Evolutionary conservation across 1,140 invertebrate genomes (phyloP).

Genomic region (Carposina sasakii): DNA sequence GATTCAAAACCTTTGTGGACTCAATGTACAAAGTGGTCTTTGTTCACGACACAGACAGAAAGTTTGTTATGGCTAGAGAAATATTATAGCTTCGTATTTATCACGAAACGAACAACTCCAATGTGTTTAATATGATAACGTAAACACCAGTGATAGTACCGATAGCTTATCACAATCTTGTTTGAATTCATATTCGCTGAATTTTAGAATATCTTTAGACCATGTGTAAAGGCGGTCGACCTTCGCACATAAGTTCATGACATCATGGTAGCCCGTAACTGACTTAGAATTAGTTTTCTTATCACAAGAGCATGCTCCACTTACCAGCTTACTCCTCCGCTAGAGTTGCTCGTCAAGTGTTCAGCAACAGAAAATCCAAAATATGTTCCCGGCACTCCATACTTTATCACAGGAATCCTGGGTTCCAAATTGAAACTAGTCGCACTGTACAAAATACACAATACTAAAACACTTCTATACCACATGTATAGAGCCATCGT

Average conservation of each 20-base stretch:
- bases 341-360: slow-evolving; percentile 76
- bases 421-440: slow-evolving; percentile 87
- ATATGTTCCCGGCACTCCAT: slow-evolving; percentile 80
- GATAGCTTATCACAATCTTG: too few species aligned
- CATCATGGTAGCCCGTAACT: slow-evolving; percentile 49
- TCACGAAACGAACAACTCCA: slow-evolving; percentile 40
- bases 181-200: too few species aligned
- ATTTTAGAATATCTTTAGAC: too few species aligned
- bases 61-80: too few species aligned
- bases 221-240: slow-evolving; percentile 44
- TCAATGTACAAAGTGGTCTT: too few species aligned
- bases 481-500: slow-evolving; percentile 48
- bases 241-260: slow-evolving; percentile 67
- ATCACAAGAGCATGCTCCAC: slow-evolving; percentile 34
- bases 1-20: too few species aligned
- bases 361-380: slow-evolving; percentile 93
- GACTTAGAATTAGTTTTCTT: slow-evolving; percentile 30
- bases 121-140: slow-evolving; percentile 50
- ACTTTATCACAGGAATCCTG: slow-evolving; percentile 87
- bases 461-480: slow-evolving; percentile 54
- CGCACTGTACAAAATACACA: slow-evolving; percentile 60
- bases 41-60: too few species aligned
- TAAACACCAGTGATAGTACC: too few species aligned
- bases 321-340: slow-evolving; percentile 75
- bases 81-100: slow-evolving; percentile 23